Evolutionary conservation across 2,888 invertebrate species (phyloP).

Genomic region (Morinoia aosen): DNA sequence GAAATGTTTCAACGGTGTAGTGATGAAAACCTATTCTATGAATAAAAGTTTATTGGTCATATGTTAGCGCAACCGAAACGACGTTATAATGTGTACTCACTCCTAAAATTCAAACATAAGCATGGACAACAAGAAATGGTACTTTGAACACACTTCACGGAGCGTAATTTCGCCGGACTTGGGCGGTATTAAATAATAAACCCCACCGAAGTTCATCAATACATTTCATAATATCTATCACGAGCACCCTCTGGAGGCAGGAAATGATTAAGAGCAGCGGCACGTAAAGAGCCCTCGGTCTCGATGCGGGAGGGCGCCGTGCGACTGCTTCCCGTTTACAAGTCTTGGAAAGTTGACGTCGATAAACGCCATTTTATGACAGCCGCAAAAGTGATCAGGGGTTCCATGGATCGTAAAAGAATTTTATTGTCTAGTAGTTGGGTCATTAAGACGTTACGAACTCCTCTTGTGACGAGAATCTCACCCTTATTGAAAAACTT

Average conservation of each 20-base stretch:
- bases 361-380: conserved; percentile 31
- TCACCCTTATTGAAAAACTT: conserved; percentile 47
- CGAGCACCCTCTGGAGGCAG: not conserved
- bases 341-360: conserved; percentile 38
- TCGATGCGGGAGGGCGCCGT: no score
- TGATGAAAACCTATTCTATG: no score
- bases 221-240: not conserved
- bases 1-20: no score
- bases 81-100: no score
- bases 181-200: not conserved
- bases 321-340: not conserved
- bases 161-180: not conserved
- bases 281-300: not conserved
- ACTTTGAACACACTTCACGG: not conserved
- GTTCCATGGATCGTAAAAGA: conserved; percentile 51
- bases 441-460: conserved; percentile 36
- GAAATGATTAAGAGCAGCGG: not conserved
- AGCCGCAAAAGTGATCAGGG: conserved; percentile 43
- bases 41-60: no score
- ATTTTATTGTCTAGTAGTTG: conserved; percentile 51
- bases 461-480: conserved; percentile 31
- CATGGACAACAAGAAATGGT: not conserved
- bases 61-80: no score
- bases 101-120: not conserved
- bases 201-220: not conserved